phyloP scores from a whole-genome alignment of 2,797 vertebrate species.

The Forpus xanthops region DNA sequence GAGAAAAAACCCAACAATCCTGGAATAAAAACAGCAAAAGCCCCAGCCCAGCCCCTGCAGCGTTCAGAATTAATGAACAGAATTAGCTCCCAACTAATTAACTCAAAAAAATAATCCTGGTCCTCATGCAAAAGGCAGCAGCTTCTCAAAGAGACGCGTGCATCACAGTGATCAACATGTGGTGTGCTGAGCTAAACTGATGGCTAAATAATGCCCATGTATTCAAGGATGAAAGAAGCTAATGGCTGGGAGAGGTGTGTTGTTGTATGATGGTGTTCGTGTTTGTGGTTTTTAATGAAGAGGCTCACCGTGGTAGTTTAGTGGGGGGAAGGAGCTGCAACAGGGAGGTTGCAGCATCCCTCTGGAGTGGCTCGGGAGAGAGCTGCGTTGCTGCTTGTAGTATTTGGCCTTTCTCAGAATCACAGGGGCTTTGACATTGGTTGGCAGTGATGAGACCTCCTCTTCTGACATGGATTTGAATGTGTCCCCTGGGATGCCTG shows the following conservation, averaged over 20 bases:
- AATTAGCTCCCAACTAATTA: slow-evolving; percentile 26
- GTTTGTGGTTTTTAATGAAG: background rate
- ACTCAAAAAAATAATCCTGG: background rate
- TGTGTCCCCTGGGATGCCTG: background rate
- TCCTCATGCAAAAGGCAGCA: background rate
- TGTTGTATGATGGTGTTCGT: background rate
- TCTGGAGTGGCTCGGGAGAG: background rate
- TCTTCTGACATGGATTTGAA: background rate
- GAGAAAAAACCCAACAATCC: background rate
- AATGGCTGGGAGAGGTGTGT: background rate
- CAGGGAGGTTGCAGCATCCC: background rate
- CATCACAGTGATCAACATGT: background rate
- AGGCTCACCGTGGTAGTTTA: background rate
- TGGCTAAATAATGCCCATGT: background rate
- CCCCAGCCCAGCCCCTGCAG: background rate
- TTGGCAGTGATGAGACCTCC: background rate
- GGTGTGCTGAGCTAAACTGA: background rate
- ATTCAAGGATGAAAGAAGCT: background rate
- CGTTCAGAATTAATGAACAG: background rate
- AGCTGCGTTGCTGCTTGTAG: background rate
- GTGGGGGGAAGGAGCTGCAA: background rate
- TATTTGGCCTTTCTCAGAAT: background rate
- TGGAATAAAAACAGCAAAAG: background rate
- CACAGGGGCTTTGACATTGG: rapidly evolving
- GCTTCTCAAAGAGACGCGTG: background rate